Evolutionary conservation across 2,113 vertebrate genomes (phyloP).

Genomic region (Ctenodactylus gundi): DNA sequence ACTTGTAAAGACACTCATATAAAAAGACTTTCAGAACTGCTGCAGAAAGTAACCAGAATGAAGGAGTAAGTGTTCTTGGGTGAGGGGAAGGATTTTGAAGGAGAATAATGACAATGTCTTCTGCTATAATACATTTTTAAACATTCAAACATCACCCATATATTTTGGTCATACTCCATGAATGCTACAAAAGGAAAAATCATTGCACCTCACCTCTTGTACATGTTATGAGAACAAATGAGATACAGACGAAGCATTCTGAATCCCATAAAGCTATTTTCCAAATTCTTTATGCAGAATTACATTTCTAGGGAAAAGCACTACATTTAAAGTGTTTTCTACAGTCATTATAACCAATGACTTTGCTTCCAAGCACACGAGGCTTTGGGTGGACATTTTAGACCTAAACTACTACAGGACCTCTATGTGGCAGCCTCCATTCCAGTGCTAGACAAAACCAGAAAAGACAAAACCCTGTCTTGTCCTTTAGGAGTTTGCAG

Average conservation of each 20-base stretch:
- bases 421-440: neutral
- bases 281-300: neutral
- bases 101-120: too few species aligned
- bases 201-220: neutral
- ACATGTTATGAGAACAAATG: neutral
- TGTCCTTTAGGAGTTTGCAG: neutral
- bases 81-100: too few species aligned
- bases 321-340: fast-evolving
- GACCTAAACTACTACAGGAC: neutral
- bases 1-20: too few species aligned
- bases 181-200: neutral
- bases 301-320: too few species aligned
- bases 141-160: too few species aligned
- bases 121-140: too few species aligned
- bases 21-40: too few species aligned
- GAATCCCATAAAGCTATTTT: neutral
- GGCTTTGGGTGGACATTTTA: too few species aligned
- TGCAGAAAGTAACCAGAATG: too few species aligned
- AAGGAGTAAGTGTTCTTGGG: too few species aligned
- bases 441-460: neutral
- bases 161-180: too few species aligned
- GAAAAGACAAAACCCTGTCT: neutral
- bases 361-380: too few species aligned
- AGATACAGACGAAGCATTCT: neutral
- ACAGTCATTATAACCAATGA: neutral